Percentiles rank a stretch among this genome's conserved stretches.
Evolutionary conservation across 2,113 vertebrate genomes (phyloP).

Genomic region (Lepus europaeus): DNA sequence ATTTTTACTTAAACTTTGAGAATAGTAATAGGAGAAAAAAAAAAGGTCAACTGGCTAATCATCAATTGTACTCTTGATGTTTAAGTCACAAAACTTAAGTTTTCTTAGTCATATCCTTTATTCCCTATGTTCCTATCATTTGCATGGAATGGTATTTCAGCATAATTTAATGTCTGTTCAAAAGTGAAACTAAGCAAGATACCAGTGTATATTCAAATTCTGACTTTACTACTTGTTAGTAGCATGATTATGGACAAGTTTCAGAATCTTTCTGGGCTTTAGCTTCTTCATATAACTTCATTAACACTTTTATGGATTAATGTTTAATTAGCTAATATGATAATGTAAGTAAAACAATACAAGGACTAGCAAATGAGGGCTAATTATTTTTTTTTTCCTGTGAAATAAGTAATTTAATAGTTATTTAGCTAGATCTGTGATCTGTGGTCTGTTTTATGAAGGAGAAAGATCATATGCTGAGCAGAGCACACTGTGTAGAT

Average conservation of each 20-base stretch:
- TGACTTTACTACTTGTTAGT: not conserved
- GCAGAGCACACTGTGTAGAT: not conserved
- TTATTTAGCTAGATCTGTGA: not conserved
- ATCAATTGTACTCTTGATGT: not conserved
- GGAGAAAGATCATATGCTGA: not conserved
- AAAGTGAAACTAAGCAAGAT: slow-evolving; percentile 40
- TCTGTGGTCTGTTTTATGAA: not conserved
- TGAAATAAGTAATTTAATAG: not conserved
- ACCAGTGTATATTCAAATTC: slow-evolving; percentile 44
- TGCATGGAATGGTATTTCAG: not conserved
- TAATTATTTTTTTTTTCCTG: slow-evolving; percentile 4
- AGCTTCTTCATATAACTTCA: slow-evolving; percentile 30
- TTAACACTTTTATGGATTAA: slow-evolving; percentile 18
- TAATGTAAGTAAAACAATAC: not conserved
- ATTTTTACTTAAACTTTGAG: slow-evolving; percentile 29
- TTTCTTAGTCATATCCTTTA: not conserved
- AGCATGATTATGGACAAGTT: not conserved
- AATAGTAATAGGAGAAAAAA: not conserved
- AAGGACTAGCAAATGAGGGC: not conserved
- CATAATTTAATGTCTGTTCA: slow-evolving; percentile 23
- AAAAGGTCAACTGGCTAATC: not conserved
- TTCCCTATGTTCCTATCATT: slow-evolving; percentile 2
- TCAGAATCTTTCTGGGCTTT: not conserved
- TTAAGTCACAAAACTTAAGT: slow-evolving; percentile 34
- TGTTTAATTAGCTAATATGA: not conserved